A percentile compares a stretch with the other conserved stretches of the same genome.
phyloP scores from a whole-genome alignment of 2,888 invertebrate genomes.

The Ochropacha duplaris region DNA sequence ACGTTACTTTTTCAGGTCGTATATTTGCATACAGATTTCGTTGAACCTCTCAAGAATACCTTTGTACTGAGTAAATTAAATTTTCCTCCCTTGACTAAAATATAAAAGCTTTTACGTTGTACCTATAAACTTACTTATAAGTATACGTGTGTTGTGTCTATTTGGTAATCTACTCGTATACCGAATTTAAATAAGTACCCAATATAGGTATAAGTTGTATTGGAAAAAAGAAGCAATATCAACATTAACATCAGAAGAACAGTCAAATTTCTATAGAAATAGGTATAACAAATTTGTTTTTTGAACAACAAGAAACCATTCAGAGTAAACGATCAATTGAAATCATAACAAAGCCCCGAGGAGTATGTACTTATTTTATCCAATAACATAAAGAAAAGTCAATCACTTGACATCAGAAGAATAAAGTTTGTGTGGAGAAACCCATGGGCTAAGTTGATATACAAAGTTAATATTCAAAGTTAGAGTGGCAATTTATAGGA shows the following conservation, averaged over 20 bases:
- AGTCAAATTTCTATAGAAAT: background rate
- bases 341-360: background rate
- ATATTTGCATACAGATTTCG: too few species aligned
- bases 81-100: too few species aligned
- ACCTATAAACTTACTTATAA: too few species aligned
- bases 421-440: slow-evolving; percentile 21
- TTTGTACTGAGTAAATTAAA: too few species aligned
- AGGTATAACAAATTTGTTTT: background rate
- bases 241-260: background rate
- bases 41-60: too few species aligned
- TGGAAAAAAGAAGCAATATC: background rate
- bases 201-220: background rate
- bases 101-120: too few species aligned
- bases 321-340: background rate
- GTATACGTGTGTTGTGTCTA: too few species aligned
- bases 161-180: too few species aligned
- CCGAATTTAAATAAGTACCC: too few species aligned
- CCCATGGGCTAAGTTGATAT: slow-evolving; percentile 42
- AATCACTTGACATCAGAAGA: background rate
- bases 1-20: too few species aligned
- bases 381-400: background rate
- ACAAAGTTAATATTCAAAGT: slow-evolving; percentile 60
- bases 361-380: background rate
- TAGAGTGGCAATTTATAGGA: slow-evolving; percentile 61
- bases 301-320: background rate